A percentile compares a stretch with the other conserved stretches of the same genome.
Evolutionary conservation across 1,140 invertebrate species (phyloP).

Genomic region (Lepidurus arcticus): DNA sequence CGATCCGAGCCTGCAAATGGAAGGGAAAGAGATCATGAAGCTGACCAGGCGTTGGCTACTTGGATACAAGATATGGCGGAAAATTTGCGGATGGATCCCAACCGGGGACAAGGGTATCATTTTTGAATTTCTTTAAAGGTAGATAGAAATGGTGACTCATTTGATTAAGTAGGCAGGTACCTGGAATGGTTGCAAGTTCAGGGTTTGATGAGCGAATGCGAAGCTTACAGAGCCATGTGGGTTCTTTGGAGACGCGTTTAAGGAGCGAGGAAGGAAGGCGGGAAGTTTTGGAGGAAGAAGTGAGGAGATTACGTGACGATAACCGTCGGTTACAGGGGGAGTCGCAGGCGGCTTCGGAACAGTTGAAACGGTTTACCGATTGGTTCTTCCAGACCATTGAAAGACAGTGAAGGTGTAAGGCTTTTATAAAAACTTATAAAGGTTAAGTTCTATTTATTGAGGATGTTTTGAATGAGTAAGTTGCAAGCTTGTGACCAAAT

Average conservation of each 20-base stretch:
- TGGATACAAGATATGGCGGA: slow-evolving; percentile 45
- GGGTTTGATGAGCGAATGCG: slow-evolving; percentile 36
- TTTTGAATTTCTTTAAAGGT: neutral
- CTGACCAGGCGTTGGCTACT: slow-evolving; percentile 37
- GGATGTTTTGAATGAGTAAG: neutral
- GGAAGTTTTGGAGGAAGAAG: slow-evolving; percentile 59
- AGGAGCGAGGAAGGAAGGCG: slow-evolving; percentile 56
- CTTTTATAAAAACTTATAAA: neutral
- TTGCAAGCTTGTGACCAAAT: neutral
- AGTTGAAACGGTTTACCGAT: slow-evolving; percentile 82
- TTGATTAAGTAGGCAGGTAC: slow-evolving; percentile 36
- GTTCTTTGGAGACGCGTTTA: slow-evolving; percentile 58
- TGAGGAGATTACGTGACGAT: slow-evolving; percentile 70
- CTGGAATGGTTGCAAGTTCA: neutral
- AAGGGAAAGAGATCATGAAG: slow-evolving; percentile 31
- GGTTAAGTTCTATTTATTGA: neutral
- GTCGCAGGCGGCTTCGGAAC: slow-evolving; percentile 77
- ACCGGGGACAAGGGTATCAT: slow-evolving; percentile 21
- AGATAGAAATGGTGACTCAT: slow-evolving; percentile 33
- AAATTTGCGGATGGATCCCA: slow-evolving; percentile 42
- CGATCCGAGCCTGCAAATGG: slow-evolving; percentile 23
- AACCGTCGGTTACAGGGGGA: slow-evolving; percentile 81
- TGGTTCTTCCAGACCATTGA: slow-evolving; percentile 89
- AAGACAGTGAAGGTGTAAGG: slow-evolving; percentile 48
- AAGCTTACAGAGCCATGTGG: slow-evolving; percentile 56